Conservation (phyloP, 1,140 invertebrate genomes). For the Heliconius hewitsoni region DNA sequence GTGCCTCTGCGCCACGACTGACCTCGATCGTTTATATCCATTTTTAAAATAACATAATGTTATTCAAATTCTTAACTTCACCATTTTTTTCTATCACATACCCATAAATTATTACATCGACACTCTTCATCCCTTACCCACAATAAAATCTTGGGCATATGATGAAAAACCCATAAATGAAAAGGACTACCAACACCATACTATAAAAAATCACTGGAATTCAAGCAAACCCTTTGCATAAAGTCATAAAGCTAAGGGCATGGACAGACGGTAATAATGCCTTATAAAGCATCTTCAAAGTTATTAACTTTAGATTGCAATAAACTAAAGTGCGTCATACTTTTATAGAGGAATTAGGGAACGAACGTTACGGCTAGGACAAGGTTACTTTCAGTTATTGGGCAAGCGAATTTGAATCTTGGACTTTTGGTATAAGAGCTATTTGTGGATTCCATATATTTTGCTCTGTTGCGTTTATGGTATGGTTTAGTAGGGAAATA, state of each 20-base stretch:
- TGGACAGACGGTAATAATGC: conserved; percentile 50
- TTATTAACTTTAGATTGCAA: conserved; percentile 79
- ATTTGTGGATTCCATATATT: neutral
- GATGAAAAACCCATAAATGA: conserved; percentile 21
- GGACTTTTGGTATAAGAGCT: conserved; percentile 1
- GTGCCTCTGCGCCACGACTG: too few species aligned
- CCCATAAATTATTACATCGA: neutral
- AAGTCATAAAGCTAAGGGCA: conserved; percentile 43
- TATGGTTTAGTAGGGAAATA: conserved; percentile 75
- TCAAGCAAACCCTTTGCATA: conserved; percentile 29
- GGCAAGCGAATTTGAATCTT: conserved; percentile 45
- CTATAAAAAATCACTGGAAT: conserved; percentile 30
- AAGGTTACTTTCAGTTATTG: conserved; percentile 14
- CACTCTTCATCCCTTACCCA: neutral
- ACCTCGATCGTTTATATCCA: too few species aligned
- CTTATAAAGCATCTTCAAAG: conserved; percentile 60
- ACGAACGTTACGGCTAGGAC: conserved; percentile 53
- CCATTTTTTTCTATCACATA: neutral
- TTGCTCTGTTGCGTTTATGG: conserved; percentile 66
- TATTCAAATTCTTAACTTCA: neutral
- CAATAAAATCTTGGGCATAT: conserved; percentile 4
- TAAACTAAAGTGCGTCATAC: conserved; percentile 75
- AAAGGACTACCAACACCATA: neutral
- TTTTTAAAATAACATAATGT: neutral
- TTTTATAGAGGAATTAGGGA: conserved; percentile 74